Evolutionary conservation across 2,113 vertebrate genomes (phyloP).

Genomic region (Lepisosteus osseus): DNA sequence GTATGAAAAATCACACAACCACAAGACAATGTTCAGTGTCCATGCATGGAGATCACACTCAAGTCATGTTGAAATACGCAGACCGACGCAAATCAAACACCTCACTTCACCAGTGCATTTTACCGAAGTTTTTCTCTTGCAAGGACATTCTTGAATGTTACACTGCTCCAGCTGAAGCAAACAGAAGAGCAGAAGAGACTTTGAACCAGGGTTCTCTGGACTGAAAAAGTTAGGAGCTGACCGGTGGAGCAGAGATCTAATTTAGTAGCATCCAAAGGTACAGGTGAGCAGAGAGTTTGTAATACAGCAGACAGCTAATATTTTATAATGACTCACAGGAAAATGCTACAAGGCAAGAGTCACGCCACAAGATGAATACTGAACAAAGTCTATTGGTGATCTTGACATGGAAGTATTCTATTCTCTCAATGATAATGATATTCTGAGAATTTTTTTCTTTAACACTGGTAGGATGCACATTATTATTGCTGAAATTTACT

Average conservation of each 20-base stretch:
- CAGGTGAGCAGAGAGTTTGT: slow-evolving; percentile 11
- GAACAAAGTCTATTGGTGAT: too few species aligned
- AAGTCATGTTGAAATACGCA: neutral
- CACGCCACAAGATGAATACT: too few species aligned
- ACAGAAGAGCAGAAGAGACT: slow-evolving; percentile 34
- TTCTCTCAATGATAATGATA: too few species aligned
- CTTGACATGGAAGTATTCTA: too few species aligned
- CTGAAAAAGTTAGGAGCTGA: neutral
- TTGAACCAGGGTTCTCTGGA: neutral
- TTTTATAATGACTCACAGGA: too few species aligned
- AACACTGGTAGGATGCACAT: too few species aligned
- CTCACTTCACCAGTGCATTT: slow-evolving; percentile 28
- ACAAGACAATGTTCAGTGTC: slow-evolving; percentile 1
- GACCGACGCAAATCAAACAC: slow-evolving; percentile 10
- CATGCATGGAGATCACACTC: slow-evolving; percentile 10
- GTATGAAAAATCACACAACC: too few species aligned
- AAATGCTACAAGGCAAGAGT: too few species aligned
- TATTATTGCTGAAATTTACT: too few species aligned
- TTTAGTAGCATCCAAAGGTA: neutral
- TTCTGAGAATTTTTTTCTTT: too few species aligned
- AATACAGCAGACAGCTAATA: too few species aligned
- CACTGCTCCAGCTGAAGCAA: slow-evolving; percentile 70
- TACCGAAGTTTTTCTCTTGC: slow-evolving; percentile 73
- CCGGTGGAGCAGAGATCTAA: neutral
- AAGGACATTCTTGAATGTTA: slow-evolving; percentile 76